Evolutionary conservation across 2,888 invertebrate genomes (phyloP).

Genomic region (Girardia tigrina): DNA sequence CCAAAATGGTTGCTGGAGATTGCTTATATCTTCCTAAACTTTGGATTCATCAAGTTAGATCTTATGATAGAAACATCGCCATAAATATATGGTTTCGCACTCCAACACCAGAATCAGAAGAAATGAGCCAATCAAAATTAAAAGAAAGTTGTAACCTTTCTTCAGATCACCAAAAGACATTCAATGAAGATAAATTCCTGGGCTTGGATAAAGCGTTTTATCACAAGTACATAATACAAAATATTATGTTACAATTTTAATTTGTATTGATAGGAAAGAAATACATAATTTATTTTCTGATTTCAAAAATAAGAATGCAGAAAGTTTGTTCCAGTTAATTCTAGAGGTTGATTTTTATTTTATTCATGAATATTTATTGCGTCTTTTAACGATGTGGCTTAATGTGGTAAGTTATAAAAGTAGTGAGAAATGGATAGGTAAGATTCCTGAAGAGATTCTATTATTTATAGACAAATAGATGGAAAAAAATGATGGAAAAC

Average conservation of each 20-base stretch:
- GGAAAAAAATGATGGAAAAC: too few species aligned
- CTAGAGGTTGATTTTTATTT: background rate
- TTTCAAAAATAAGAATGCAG: background rate
- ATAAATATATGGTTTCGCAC: constrained; percentile 25
- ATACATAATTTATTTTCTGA: background rate
- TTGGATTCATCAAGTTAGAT: constrained; percentile 30
- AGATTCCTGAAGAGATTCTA: too few species aligned
- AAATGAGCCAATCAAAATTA: background rate
- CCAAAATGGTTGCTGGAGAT: constrained; percentile 43
- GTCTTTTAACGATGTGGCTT: too few species aligned
- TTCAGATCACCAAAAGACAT: background rate
- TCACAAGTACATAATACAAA: background rate
- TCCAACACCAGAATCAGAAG: background rate
- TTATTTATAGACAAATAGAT: too few species aligned
- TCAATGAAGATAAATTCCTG: background rate
- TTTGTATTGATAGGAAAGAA: background rate
- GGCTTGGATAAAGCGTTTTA: background rate
- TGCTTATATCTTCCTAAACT: constrained; percentile 44
- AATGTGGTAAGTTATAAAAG: too few species aligned
- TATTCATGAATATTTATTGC: too few species aligned
- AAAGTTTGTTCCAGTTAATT: background rate
- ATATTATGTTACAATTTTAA: background rate
- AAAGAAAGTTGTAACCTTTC: background rate
- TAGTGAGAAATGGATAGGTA: too few species aligned
- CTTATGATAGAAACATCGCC: constrained; percentile 26